These are phyloP conservation scores for Ochlodes sylvanus DNA, from an alignment of 2,888 invertebrate species.

Conservation along the genomic window DNA sequence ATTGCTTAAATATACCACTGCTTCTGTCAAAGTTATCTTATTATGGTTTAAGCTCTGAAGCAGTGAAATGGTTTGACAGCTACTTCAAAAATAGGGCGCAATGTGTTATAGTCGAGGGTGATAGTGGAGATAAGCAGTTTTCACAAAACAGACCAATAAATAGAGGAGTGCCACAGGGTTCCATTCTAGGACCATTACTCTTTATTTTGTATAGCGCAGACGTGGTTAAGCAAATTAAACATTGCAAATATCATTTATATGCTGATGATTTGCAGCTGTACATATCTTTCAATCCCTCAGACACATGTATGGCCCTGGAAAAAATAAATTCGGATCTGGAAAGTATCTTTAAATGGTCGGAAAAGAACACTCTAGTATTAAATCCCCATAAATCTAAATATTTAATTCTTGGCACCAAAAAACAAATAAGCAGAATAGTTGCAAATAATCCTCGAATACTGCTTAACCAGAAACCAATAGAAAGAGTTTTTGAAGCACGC, in stretches of 20 bases:
- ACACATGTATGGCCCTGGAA: background rate
- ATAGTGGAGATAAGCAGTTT: background rate
- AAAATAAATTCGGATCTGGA: too few relatives aligned
- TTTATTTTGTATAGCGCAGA: background rate
- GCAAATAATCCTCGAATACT: too few relatives aligned
- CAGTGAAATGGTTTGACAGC: constrained; percentile 26
- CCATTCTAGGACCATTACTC: background rate
- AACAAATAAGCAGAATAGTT: too few relatives aligned
- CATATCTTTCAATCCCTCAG: background rate
- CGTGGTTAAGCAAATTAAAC: background rate
- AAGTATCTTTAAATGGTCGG: too few relatives aligned
- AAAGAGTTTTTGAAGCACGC: too few relatives aligned
- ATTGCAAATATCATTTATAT: background rate
- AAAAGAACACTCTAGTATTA: too few relatives aligned
- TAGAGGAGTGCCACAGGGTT: background rate
- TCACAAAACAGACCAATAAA: background rate
- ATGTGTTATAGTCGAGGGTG: background rate
- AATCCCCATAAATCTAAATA: too few relatives aligned
- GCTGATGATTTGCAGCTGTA: background rate
- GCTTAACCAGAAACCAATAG: too few relatives aligned
- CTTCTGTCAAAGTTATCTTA: constrained; percentile 26
- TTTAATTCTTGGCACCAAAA: too few relatives aligned
- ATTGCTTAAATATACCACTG: constrained; percentile 28
- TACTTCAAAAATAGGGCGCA: background rate
- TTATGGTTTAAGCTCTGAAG: background rate